A percentile compares a stretch with the other conserved stretches of the same genome.
Evolutionary conservation across 2,888 invertebrate genomes (phyloP).

Genomic region (Arrhopalites spinosus): DNA sequence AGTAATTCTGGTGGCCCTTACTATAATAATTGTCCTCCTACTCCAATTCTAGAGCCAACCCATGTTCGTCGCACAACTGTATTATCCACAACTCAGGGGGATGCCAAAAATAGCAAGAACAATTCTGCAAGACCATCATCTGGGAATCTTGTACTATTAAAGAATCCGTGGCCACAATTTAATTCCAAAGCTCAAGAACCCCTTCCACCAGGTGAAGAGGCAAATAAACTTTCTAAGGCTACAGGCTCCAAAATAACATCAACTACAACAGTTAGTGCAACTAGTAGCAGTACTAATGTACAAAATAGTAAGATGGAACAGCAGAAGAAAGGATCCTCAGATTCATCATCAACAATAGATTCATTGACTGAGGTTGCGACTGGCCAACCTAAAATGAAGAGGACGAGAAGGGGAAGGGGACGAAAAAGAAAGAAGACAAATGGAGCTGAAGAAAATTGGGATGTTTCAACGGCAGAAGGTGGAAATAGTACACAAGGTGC

Average conservation of each 20-base stretch:
- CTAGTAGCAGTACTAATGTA: background rate
- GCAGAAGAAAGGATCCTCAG: background rate
- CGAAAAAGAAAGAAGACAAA: no score
- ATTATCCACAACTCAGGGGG: background rate
- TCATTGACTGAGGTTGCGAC: background rate
- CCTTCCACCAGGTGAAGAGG: background rate
- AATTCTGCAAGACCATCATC: background rate
- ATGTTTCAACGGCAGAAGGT: background rate
- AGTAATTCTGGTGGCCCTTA: background rate
- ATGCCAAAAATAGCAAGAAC: background rate
- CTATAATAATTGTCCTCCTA: background rate
- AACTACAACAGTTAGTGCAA: background rate
- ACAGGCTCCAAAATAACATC: background rate
- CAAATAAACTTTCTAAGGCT: background rate
- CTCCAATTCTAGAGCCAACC: background rate
- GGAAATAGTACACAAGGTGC: background rate
- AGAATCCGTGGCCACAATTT: background rate
- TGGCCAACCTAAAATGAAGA: background rate
- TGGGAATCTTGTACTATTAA: background rate
- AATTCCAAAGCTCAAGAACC: background rate
- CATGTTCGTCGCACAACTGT: background rate
- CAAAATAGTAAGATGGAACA: background rate
- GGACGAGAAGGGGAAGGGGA: background rate
- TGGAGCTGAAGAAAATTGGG: background rate
- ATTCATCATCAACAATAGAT: background rate